Conservation (phyloP, 2,113 vertebrate genomes). For the Mus spicilegus region DNA sequence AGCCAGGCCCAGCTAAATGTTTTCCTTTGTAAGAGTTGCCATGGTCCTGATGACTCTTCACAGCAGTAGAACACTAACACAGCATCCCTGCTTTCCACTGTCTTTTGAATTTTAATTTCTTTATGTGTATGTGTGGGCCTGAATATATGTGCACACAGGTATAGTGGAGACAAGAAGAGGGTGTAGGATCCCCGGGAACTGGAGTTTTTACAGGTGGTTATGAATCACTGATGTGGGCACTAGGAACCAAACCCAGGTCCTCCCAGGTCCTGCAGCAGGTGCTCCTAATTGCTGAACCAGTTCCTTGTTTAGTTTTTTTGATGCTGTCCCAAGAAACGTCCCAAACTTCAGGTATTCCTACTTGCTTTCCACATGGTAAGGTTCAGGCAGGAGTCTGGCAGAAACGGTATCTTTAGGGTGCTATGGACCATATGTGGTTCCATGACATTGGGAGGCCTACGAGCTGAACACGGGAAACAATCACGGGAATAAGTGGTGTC, state of each 20-base stretch:
- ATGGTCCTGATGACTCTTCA: neutral
- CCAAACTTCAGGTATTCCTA: neutral
- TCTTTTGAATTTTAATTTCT: neutral
- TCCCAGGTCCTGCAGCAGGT: too few relatives aligned
- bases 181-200: too few relatives aligned
- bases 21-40: neutral
- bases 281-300: neutral
- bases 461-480: fast-evolving
- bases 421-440: fast-evolving
- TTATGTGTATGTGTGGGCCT: neutral
- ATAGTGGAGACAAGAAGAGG: neutral
- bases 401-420: neutral
- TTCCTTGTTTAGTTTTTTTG: neutral
- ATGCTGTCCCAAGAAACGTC: neutral
- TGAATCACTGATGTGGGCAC: neutral
- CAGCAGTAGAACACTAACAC: neutral
- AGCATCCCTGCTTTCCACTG: neutral
- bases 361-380: neutral
- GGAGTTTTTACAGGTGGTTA: neutral
- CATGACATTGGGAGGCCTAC: fast-evolving
- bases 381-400: neutral
- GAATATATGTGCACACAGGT: neutral
- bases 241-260: neutral
- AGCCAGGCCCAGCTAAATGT: neutral
- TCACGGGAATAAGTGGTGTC: fast-evolving